Percentiles rank a stretch among this genome's conserved stretches.
Conservation (phyloP, 2,797 vertebrate genomes). For the Lagorchestes hirsutus region DNA sequence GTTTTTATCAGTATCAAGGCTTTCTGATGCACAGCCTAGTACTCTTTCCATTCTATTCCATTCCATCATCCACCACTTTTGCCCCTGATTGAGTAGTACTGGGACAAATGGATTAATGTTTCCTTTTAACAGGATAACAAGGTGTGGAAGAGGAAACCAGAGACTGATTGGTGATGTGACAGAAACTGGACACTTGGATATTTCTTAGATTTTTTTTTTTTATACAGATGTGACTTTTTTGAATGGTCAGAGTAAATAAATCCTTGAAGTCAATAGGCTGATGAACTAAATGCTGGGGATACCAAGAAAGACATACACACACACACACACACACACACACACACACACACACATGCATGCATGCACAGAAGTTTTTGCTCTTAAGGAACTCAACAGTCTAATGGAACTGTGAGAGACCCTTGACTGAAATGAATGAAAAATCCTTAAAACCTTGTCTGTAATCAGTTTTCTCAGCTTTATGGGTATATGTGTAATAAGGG, state of each 20-base stretch:
- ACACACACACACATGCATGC: too few species aligned
- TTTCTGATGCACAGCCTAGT: not conserved
- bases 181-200: not conserved
- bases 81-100: not conserved
- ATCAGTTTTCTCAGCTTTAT: not conserved
- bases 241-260: not conserved
- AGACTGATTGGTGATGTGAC: accelerated
- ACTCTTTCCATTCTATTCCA: not conserved
- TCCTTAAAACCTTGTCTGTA: not conserved
- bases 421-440: too few species aligned
- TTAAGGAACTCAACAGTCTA: too few species aligned
- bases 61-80: not conserved
- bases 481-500: not conserved
- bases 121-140: not conserved
- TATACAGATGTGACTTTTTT: not conserved
- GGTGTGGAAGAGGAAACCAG: not conserved
- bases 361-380: not conserved
- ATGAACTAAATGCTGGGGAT: not conserved
- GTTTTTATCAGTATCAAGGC: not conserved
- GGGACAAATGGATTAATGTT: not conserved
- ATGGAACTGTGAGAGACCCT: not conserved
- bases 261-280: too few species aligned
- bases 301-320: not conserved
- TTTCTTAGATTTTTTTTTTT: not conserved
- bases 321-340: too few species aligned